Evolutionary conservation across 2,797 vertebrate genomes (phyloP).

Genomic region (Coregonus suidteri): DNA sequence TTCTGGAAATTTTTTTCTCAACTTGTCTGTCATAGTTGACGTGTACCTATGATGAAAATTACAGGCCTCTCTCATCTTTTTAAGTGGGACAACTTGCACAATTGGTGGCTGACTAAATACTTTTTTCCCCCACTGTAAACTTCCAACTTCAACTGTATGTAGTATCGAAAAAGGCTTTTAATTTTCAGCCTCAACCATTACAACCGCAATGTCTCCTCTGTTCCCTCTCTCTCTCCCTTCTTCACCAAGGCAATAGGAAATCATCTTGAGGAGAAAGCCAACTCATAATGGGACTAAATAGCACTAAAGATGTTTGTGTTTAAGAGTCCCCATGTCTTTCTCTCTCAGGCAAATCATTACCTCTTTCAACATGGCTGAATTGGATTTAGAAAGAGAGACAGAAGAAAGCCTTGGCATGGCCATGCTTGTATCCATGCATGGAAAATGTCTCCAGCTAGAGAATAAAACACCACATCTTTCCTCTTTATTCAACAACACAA

Average conservation of each 20-base stretch:
- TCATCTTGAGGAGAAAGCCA: conserved; percentile 15
- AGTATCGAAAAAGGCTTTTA: conserved; percentile 15
- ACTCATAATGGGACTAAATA: conserved; percentile 31
- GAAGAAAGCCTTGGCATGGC: conserved; percentile 32
- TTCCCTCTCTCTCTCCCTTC: conserved; percentile 9
- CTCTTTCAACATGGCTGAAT: neutral
- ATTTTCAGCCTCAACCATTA: conserved; percentile 31
- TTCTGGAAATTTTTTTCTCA: no score
- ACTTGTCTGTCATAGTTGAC: no score
- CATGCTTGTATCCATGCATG: conserved; percentile 28
- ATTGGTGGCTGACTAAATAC: no score
- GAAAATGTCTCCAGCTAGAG: conserved; percentile 33
- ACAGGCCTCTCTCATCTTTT: no score
- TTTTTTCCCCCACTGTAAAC: no score
- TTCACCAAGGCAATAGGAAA: conserved; percentile 27
- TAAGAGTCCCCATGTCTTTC: neutral
- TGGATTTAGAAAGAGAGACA: conserved; percentile 20
- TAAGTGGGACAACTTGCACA: no score
- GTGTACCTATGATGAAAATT: no score
- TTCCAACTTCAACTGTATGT: neutral
- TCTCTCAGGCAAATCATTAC: neutral
- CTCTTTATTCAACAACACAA: conserved; percentile 43
- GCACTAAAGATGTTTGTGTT: conserved; percentile 7
- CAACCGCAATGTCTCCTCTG: conserved; percentile 11
- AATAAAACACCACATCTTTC: conserved; percentile 26